Base-by-base conservation (phyloP, 2,113 vertebrate species). In the Aramus guarauna region DNA sequence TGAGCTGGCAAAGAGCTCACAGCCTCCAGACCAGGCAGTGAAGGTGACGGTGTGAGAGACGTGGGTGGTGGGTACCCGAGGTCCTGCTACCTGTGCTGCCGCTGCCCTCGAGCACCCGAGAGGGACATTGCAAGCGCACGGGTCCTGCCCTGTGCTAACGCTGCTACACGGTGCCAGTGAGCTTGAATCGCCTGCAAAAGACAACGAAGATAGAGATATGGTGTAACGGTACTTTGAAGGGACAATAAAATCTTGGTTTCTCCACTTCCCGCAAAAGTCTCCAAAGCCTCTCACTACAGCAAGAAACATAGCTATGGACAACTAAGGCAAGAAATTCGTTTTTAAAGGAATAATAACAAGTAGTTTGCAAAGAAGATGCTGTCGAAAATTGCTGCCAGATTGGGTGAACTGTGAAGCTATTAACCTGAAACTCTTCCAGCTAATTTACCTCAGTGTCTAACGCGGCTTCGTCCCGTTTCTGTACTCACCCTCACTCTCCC, bases 191-290 rank as follows among this genome's bases (percentile, higher is more conserved):
- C 39, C n/a, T 27, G 37, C 59, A 77, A 74, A 88, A 36, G 22
- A 41, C 63, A 62, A 59, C 0, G 0, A 52, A 62, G 27, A 32
- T 5, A 53, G 32, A 48, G 56, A 36, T 3, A 15, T 2, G 12
- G 27, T 5, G 8, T 12, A 47, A 45, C 0, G 1, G 24, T 19
- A 34, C 24, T 59, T 52, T 12, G 16, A 78, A 89, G 41, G 26
- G 52, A 12, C n/a, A 55, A 32, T 24, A 47, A 87, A 62, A 64
- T 4, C 30, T 16, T 22, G 12, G 27, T 64, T n/a, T 29, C 55
- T 52, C 41, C 47, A 7, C 32, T 63, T 73, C n/a, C 20, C 27
- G 21, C 29, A 29, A 23, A 17, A 73, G 37, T 12, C 29, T 78
- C n/a, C 30, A 59, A 74, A 67, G 50, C 26, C 36, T 58, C 63